phyloP scores from a whole-genome alignment of 2,797 vertebrate species.

The Anisognathus igniventris region DNA sequence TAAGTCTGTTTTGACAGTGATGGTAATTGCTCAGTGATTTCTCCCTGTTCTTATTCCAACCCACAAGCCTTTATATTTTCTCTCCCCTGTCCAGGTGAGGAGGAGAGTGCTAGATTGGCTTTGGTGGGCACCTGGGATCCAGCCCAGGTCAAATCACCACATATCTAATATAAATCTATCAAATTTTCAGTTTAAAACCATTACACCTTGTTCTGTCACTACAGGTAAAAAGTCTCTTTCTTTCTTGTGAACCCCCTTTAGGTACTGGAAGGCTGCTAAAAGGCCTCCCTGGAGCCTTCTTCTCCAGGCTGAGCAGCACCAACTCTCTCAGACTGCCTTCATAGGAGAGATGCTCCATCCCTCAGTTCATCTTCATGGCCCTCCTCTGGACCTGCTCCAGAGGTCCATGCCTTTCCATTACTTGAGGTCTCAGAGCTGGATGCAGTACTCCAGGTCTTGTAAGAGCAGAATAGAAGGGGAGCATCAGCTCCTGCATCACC shows the following conservation, averaged over 20 bases:
- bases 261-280: neutral
- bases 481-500: neutral
- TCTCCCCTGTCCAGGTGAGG: neutral
- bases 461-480: neutral
- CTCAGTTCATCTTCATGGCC: neutral
- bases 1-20: neutral
- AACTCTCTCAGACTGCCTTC: neutral
- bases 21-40: neutral
- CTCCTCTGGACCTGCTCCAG: neutral
- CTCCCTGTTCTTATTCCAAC: neutral
- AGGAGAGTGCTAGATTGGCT: neutral
- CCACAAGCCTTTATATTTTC: neutral
- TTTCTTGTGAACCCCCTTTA: neutral
- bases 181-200: neutral
- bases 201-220: neutral
- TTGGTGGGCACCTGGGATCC: neutral
- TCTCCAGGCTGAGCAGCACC: neutral
- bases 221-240: neutral
- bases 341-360: rapidly evolving
- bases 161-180: neutral
- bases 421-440: neutral
- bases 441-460: neutral
- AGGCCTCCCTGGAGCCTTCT: neutral
- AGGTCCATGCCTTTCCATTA: neutral
- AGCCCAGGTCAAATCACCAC: neutral